Base-by-base conservation (phyloP, 2,113 vertebrate genomes). In the Xenopus borealis region DNA sequence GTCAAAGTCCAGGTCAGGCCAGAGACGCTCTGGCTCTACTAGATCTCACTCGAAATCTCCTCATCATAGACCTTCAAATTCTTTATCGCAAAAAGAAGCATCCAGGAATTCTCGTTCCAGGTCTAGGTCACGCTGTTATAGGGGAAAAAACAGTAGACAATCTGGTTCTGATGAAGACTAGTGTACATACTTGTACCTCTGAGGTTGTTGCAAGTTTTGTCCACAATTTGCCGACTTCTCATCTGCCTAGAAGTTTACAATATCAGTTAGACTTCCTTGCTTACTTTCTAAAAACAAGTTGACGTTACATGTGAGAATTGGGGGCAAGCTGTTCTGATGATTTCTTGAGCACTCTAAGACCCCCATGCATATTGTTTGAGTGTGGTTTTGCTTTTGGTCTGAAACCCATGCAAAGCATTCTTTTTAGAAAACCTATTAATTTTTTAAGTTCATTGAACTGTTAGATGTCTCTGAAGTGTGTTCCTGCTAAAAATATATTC, bases 131-230 rank as follows among this genome's bases (percentile, higher is more conserved):
- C 77, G 79, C 79, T 82, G 81, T 75, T 85, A 83, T 12, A 84
- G 69, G 71, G 78, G 81, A 71, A 84, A 83, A 85, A 83, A 82
- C 69, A 85, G 84, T 71, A 85, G 81, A 78, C 86, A 80, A 77
- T 80, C 73, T 78, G 73, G 71, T 66, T 72, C 80, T 74, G 80
- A 78, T 82, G 79, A 85, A 64, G 58, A 72, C 12, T 79, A 68
- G 71, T 4, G 19, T 27, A 27, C 46, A 16, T 44, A 10, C 2
- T 40, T 10, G 11, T 53, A 62, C 62, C 12, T 10, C 20, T 33
- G 7, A 44, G 14, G 20, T 8, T 27, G 23, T 44, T 46, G 14
- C 47, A 70, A 10, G 40, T 16, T 55, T 53, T 10, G 13, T 14
- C 7, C 5, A 23, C 12, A 74, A 59, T 67, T 53, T 63, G 66